Base-by-base conservation (phyloP, 1,140 invertebrate species). In the Periplaneta americana region DNA sequence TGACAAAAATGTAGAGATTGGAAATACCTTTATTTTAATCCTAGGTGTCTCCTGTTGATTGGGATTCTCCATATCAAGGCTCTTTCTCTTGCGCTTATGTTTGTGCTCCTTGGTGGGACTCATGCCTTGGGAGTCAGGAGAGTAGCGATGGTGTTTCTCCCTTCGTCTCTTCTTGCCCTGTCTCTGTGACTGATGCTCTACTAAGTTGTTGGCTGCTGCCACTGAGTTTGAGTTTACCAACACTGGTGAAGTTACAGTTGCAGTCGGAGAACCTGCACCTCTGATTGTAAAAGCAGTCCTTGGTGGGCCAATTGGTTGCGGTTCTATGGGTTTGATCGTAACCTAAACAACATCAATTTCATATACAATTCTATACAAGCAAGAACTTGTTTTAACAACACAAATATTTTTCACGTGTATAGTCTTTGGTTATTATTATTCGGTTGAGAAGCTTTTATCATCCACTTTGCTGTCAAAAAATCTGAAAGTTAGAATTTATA, bases 21-120 rank as follows among this genome's bases (percentile, higher is more conserved):
- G 34, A 78, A 78, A 83, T 88, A 95, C 94, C 88, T 94, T 95
- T 81, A 95, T 94, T 37, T 93, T 94, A 36, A 95, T 95, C 86
- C 93, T 92, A 82, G 85, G 92, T 90, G 79, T 88, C 86, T 36
- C 93, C 91, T 75, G 89, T 82, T 36, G 39, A 36, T 39, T 79
- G 78, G 76, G 79, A 87, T 89, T 91, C 83, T 93, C 93, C 74
- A 92, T 86, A 85, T 95, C 93, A 34, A 94, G 89, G 81, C 91
- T 93, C 87, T 94, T 95, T 88, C 95, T 93, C 87, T 94, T 93
- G 48, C 91, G 88, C 84, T 94, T 94, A 17, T 93, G 90, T 86
- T 94, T 94, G 82, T 94, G 93, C 35, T 92, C 91, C 83, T 92
- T 93, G 1, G 87, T 79, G 17, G 81, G 81, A 48, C 90, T 34